These are phyloP conservation scores for Epinephelus lanceolatus DNA, from an alignment of 2,113 vertebrate species.

Conservation along the genomic window DNA sequence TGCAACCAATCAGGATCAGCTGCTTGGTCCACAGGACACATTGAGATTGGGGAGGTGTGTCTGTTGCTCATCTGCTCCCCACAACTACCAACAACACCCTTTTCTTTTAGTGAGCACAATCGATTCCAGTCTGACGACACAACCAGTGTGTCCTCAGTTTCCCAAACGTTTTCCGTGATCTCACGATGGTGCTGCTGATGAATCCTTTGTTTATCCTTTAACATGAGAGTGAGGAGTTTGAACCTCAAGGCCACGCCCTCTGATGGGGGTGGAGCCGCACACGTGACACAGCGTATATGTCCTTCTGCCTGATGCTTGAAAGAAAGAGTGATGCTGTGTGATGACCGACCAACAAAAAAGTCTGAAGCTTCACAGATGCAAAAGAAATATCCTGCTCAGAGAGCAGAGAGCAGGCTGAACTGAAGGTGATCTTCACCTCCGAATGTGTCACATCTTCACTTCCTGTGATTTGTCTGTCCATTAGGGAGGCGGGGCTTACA, in stretches of 20 bases:
- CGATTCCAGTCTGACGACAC: not conserved
- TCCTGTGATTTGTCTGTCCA: not conserved
- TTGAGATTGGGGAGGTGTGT: not conserved
- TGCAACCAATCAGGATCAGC: not conserved
- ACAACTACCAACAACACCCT: not conserved
- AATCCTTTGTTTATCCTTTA: not conserved
- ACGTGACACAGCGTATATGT: too few species aligned
- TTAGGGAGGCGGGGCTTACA: slow-evolving; percentile 43
- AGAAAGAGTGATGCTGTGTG: not conserved
- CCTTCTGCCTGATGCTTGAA: too few species aligned
- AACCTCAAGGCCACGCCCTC: too few species aligned
- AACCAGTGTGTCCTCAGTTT: slow-evolving; percentile 23
- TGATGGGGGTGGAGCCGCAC: too few species aligned
- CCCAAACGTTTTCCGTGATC: not conserved
- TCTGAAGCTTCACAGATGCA: not conserved
- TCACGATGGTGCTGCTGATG: not conserved
- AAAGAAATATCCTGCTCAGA: too few species aligned
- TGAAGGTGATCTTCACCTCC: too few species aligned
- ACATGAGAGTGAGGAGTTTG: not conserved
- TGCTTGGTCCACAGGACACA: not conserved
- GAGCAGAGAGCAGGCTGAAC: too few species aligned
- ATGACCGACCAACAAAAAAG: not conserved
- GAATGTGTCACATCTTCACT: not conserved
- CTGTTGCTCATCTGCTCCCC: not conserved
- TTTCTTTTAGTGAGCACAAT: not conserved